Conservation (phyloP, 2,113 vertebrate genomes). For the Phalacrocorax carbo region DNA sequence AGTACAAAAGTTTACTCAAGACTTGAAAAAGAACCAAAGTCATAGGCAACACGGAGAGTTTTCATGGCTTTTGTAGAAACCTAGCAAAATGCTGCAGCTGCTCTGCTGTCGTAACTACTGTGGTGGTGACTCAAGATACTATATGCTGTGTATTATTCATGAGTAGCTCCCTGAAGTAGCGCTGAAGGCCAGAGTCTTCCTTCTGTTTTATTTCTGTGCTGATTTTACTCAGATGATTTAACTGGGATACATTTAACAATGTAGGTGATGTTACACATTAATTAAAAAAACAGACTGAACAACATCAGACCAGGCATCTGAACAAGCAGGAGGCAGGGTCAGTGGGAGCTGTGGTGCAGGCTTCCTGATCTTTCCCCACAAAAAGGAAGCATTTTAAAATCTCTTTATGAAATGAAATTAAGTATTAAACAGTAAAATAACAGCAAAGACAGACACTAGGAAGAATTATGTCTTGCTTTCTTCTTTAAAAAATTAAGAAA, state of each 20-base stretch:
- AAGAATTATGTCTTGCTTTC: neutral
- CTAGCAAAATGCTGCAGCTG: neutral
- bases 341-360: neutral
- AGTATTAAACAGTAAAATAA: neutral
- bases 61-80: neutral
- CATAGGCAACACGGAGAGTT: neutral
- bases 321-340: neutral
- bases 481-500: neutral
- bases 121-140: neutral
- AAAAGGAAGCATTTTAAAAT: neutral
- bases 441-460: neutral
- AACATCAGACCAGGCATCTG: neutral
- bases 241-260: neutral
- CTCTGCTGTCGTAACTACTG: neutral
- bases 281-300: neutral
- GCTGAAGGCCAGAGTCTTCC: neutral
- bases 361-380: neutral
- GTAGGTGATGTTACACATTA: neutral
- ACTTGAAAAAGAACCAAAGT: neutral
- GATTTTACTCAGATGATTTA: neutral
- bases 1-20: neutral
- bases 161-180: neutral
- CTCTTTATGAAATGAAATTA: neutral
- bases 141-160: neutral
- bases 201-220: neutral